Evolutionary conservation across 2,113 vertebrate species (phyloP), one percentile per base, ranked within the genome.

Genomic region (Oostethus manadensis): DNA sequence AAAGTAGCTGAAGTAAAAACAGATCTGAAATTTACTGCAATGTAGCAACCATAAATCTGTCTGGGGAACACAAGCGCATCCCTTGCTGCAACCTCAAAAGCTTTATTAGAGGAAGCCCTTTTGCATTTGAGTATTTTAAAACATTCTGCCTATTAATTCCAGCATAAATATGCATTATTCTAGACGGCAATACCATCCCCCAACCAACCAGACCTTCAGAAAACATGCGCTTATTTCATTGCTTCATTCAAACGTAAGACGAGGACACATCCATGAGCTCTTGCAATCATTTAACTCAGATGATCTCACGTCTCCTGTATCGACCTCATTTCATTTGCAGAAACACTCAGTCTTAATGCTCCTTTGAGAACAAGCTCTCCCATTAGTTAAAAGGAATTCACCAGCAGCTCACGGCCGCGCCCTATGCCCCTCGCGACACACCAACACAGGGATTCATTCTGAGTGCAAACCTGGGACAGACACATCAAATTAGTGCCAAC

Each of bases 1-100:
- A 86, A 88, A 85, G 80, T 84, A 79, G 77, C 80, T 60, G 75
- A 65, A 84, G 87, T 88, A 79, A 86, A 88, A 84, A 81, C 76
- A 79, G 81, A 78, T 86, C 80, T 78, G 58, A 79, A 80, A 90
- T 83, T 76, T 86, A 80, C 86, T 72, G 72, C 77, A 33, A 62
- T 65, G 74, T 76, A 66, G 77, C 71, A 67, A 71, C 80, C 80
- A 67, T 80, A 86, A 89, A 86, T 83, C 81, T 81, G 74, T 79
- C 79, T 40, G 29, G 74, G 74, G 79, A 88, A 76, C 66, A 49
- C 66, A 73, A 71, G 76, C 74, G 58, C 74, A 64, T 82, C 79
- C 74, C 67, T 64, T 20, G 77, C 82, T n/a, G 54, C 83, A 68
- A 74, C 80, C 82, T 76, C 71, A 80, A 83, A 87, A 81, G 79